phyloP scores from a whole-genome alignment of 2,888 invertebrate species.

The Scelioninae gen. 2 region DNA sequence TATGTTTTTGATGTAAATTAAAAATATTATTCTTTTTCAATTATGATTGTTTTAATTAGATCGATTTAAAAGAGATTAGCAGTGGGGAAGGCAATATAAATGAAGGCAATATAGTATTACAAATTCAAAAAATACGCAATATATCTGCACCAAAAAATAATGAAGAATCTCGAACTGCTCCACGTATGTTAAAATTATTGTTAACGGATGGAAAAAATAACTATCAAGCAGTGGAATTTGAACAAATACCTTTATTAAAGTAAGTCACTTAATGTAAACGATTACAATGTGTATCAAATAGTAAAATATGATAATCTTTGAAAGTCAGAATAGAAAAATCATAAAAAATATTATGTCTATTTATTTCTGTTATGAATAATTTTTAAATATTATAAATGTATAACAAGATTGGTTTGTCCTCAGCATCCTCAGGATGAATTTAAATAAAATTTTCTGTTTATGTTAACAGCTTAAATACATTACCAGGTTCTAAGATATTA shows the following conservation, averaged over 20 bases:
- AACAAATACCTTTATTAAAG: constrained; percentile 80
- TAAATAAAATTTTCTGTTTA: background rate
- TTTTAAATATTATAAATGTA: no score
- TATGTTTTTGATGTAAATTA: no score
- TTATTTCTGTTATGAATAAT: no score
- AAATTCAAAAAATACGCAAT: constrained; percentile 92
- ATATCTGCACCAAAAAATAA: constrained; percentile 93
- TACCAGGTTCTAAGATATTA: constrained; percentile 91
- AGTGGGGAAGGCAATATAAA: constrained; percentile 75
- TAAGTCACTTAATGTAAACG: no score
- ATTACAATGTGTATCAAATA: no score
- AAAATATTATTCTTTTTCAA: no score
- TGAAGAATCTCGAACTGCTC: constrained; percentile 88
- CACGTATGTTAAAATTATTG: constrained; percentile 88
- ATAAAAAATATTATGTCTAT: no score
- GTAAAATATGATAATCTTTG: no score
- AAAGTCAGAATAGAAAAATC: no score
- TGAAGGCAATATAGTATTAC: constrained; percentile 81
- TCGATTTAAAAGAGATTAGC: constrained; percentile 89
- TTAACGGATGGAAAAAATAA: constrained; percentile 90
- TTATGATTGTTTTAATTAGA: no score
- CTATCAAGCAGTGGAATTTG: constrained; percentile 87
- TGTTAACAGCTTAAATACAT: constrained; percentile 82
- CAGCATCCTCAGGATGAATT: no score
- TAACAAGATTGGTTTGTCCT: no score